Conservation (phyloP, 2,797 vertebrate species). For the Ispidina lecontei region DNA sequence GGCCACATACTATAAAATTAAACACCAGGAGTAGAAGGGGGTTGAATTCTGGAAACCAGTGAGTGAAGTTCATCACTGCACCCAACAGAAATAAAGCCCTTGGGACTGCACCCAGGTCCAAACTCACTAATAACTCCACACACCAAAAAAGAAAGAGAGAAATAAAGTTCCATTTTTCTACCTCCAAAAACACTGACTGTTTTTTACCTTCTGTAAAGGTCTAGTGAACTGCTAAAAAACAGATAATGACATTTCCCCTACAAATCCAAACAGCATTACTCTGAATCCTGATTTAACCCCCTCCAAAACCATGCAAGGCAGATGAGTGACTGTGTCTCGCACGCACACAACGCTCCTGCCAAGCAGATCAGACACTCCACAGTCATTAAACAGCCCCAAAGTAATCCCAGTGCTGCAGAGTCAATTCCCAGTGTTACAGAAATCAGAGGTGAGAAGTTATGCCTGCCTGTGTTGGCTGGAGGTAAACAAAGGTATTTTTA, state of each 20-base stretch:
- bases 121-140: neutral
- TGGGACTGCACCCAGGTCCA: neutral
- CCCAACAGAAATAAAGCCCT: fast-evolving
- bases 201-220: neutral
- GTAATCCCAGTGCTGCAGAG: fast-evolving
- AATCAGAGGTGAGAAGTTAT: neutral
- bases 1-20: too few relatives aligned
- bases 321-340: fast-evolving
- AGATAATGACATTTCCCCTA: fast-evolving
- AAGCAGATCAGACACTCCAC: neutral
- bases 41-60: fast-evolving
- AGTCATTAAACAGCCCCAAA: neutral
- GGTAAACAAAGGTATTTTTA: neutral
- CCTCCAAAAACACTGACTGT: neutral
- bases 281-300: neutral
- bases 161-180: neutral
- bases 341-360: neutral
- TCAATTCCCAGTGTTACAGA: fast-evolving
- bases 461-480: fast-evolving
- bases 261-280: neutral
- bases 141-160: neutral
- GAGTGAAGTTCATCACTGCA: neutral
- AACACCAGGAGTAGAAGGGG: neutral
- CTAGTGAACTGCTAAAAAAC: neutral
- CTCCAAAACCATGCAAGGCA: neutral